Base-by-base conservation (phyloP, 2,113 vertebrate genomes). In the Macroglossus sobrinus region DNA sequence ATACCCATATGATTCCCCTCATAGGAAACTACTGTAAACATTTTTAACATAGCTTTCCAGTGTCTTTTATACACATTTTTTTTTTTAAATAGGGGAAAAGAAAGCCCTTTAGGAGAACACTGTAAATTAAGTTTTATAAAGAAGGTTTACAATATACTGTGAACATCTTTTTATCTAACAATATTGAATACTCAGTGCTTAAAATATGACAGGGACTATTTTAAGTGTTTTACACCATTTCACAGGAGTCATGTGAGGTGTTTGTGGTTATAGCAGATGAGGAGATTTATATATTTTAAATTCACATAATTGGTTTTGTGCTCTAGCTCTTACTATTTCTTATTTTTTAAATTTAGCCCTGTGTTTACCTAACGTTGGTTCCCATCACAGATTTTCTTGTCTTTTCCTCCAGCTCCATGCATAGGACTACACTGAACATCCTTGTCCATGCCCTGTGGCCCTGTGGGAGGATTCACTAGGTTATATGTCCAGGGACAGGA, bases 101-200 rank as follows among this genome's bases (percentile, higher is more conserved):
- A 61, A 12, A 79, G 14, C 24, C 10, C 12, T 92, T 84, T 84
- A 71, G 40, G 84, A 90, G 30, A 87, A 90, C 28, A 19, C 4
- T 30, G 22, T 71, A 63, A 89, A 79, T 95, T 35, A 93, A 78
- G 38, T 82, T 95, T 81, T 91, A 10, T 50, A 28, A 33, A 61
- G 72, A 74, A 78, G 87, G 38, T 69, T 92, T 76, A 63, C 2
- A 87, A 5, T 71, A 38, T 71, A 68, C 43, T 33, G 9, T 82
- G 38, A 64, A 12, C n/a, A 40, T 91, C 43, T 94, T 94, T 93
- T 85, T n/a, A 47, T 84, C 30, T 94, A 81, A 57, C 45, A 91
- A 43, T n/a, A 66, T 16, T 78, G 82, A 89, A 43, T 89, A 87
- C 35, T 66, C 40, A 89, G 6, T 81, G 66, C 59, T 85, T 72